These are phyloP conservation scores for Actenoides lindsayi DNA, from an alignment of 2,113 vertebrate genomes.

Conservation along the genomic window DNA sequence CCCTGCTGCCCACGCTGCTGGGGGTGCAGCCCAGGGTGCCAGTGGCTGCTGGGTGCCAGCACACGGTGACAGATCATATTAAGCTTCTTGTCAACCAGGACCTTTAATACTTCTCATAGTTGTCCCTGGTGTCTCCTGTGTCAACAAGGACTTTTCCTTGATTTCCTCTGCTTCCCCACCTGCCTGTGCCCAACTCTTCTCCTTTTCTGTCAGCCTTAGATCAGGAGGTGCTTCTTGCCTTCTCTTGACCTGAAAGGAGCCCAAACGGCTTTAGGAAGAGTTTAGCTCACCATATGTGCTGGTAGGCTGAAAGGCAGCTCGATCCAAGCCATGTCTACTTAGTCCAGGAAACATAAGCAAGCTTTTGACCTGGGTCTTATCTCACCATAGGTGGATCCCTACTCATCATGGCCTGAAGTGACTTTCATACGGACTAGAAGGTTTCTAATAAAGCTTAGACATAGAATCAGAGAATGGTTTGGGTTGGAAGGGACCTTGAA, in stretches of 20 bases:
- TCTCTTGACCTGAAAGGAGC: not conserved
- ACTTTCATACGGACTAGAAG: not conserved
- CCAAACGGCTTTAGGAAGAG: not conserved
- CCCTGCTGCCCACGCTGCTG: not conserved
- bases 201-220: not conserved
- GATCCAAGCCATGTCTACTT: not conserved
- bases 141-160: not conserved
- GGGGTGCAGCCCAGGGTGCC: no score
- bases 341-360: not conserved
- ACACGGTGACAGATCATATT: no score
- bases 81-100: no score
- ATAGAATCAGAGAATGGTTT: no score
- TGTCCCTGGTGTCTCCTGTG: not conserved
- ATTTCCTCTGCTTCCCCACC: not conserved
- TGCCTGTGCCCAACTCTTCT: fast-evolving
- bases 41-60: no score
- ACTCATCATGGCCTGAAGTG: not conserved
- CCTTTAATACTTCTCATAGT: not conserved
- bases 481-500: no score
- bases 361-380: not conserved
- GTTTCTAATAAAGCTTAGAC: not conserved
- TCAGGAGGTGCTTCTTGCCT: not conserved
- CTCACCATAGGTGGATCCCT: fast-evolving
- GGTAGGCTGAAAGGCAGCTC: not conserved
- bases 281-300: not conserved